Conservation (phyloP, 1,140 invertebrate species). For the Aphelenchoides besseyi region DNA sequence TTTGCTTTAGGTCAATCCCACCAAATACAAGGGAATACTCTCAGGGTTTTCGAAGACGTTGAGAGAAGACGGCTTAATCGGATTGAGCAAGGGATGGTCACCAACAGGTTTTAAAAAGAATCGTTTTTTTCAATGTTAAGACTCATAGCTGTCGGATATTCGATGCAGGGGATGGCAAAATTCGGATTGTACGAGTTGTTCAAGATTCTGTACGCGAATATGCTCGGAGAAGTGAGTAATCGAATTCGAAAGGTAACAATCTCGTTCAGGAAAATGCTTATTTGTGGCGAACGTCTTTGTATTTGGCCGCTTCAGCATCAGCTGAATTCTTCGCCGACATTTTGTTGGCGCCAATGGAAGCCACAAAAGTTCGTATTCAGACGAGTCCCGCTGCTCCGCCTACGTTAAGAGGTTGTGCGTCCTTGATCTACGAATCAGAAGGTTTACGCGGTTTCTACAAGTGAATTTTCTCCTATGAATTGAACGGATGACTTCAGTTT, state of each 20-base stretch:
- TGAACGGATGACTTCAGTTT: neutral
- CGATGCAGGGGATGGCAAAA: conserved; percentile 74
- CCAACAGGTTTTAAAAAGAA: no score
- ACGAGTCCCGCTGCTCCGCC: conserved; percentile 68
- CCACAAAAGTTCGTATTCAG: conserved; percentile 91
- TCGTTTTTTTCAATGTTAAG: no score
- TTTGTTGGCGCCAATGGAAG: conserved; percentile 80
- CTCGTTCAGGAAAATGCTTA: conserved; percentile 93
- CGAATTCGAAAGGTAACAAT: no score
- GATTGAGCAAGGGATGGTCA: conserved; percentile 91
- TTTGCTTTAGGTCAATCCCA: conserved; percentile 70
- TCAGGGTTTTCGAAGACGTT: conserved; percentile 78
- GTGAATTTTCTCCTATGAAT: neutral
- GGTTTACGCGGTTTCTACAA: conserved; percentile 66
- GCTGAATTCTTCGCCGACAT: neutral
- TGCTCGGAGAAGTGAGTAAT: no score
- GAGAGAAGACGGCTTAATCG: conserved; percentile 80
- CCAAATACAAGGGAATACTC: conserved; percentile 85
- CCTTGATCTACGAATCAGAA: conserved; percentile 72
- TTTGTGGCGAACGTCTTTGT: conserved; percentile 42
- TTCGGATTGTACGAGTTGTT: conserved; percentile 77
- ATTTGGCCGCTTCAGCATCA: conserved; percentile 74
- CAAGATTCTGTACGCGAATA: conserved; percentile 78
- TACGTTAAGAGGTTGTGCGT: conserved; percentile 81
- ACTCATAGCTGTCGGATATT: conserved; percentile 96